Evolutionary conservation across 2,888 invertebrate species (phyloP).

Genomic region (Epirrhoe tristata): DNA sequence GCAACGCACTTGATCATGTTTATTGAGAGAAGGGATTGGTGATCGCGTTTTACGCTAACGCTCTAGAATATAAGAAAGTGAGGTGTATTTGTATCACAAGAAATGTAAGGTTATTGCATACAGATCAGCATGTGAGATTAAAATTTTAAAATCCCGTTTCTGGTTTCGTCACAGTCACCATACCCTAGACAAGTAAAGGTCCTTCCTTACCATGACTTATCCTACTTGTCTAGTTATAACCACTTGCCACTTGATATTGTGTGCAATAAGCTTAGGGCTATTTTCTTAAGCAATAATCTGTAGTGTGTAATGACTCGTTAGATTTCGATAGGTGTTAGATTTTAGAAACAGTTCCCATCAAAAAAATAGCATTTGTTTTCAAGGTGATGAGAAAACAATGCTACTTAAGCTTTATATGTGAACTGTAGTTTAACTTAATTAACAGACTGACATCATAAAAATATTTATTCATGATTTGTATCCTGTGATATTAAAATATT

Average conservation of each 20-base stretch:
- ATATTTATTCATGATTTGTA: slow-evolving; percentile 41
- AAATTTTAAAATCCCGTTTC: too few relatives aligned
- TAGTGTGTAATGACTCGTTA: background rate
- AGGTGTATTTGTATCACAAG: too few relatives aligned
- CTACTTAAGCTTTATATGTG: slow-evolving; percentile 3
- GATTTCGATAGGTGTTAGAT: background rate
- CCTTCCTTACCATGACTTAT: too few relatives aligned
- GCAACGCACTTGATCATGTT: too few relatives aligned
- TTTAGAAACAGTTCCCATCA: background rate
- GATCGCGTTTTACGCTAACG: too few relatives aligned
- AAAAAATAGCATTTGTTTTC: background rate
- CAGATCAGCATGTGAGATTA: too few relatives aligned
- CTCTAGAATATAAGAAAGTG: too few relatives aligned
- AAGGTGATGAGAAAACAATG: background rate
- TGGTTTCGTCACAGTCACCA: background rate
- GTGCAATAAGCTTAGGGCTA: background rate
- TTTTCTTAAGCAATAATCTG: background rate
- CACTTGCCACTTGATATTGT: background rate
- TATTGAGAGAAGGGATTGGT: too few relatives aligned
- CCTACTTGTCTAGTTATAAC: too few relatives aligned
- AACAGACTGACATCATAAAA: slow-evolving; percentile 51
- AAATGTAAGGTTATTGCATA: too few relatives aligned
- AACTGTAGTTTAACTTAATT: slow-evolving; percentile 25
- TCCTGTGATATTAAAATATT: slow-evolving; percentile 62
- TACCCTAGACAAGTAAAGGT: background rate